Evolutionary conservation across 2,888 invertebrate genomes (phyloP), one percentile per base, ranked within the genome.

Genomic region (Creontiades dilutus): DNA sequence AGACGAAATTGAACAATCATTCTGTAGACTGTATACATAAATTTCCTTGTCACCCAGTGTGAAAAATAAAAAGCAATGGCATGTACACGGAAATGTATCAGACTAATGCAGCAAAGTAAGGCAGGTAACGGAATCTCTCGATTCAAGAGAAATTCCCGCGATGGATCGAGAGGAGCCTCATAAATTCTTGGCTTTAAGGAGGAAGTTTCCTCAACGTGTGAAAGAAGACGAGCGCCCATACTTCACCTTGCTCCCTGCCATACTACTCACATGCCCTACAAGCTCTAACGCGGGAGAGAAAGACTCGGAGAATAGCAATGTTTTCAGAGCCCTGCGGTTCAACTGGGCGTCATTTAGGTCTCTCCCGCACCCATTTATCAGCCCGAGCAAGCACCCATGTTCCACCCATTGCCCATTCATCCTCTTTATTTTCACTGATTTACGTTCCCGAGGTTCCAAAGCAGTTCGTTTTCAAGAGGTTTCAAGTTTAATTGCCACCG

Each of bases 351-450:
- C 68, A 68, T 68, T 68, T 68, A 68, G 68, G 68, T 68, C 68
- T 68, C 68, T 68, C 68, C 68, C 11, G 68, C 23, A 12, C 68
- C 68, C 68, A 68, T 68, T 68, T 68, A 68, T 68, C 68, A 68
- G 68, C 23, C 23, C 13, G 68, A 68, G 68, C 68, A 68, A 68
- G 68, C 68, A 68, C 68, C 46, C 47, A 80, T 46, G 37, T 80
- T 80, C 78, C 78, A 47, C 78, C 78, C 78, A 80, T 80, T 80
- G 37, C 78, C 78, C 78, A 80, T 80, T 80, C 78, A 47, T 80
- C 47, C 78, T 80, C 78, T 80, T 80, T 80, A 80, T 80, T 80
- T 46, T 80, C 78, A 47, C 78, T 46, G 78, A 80, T 80, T 80
- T 80, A 80, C 78, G 78, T 16, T 13, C 28, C 47, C 78, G 28